Percentiles rank a stretch among this genome's conserved stretches.
Conservation (phyloP, 2,888 invertebrate species). For the Onchidella celtica region DNA sequence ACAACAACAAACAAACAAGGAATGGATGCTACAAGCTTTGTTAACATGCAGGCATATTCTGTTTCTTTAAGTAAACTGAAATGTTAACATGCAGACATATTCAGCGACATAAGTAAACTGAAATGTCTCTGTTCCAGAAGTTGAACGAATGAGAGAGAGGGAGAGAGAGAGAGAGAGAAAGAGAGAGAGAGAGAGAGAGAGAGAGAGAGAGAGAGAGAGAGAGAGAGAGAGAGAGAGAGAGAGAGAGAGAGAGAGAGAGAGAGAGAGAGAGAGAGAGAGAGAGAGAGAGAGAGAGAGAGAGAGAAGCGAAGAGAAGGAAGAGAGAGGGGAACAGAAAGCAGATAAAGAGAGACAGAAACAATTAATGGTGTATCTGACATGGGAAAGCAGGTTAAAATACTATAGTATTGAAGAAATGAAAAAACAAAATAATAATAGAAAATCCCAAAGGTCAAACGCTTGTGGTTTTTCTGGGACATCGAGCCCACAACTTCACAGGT, state of each 20-base stretch:
- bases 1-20: too few relatives aligned
- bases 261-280: not conserved
- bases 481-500: too few relatives aligned
- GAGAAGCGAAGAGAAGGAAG: not conserved
- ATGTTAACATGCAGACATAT: too few relatives aligned
- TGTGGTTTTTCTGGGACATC: too few relatives aligned
- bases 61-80: too few relatives aligned
- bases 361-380: too few relatives aligned
- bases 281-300: not conserved
- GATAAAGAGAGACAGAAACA: not conserved
- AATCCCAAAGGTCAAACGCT: too few relatives aligned
- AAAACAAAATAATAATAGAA: not conserved
- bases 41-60: too few relatives aligned
- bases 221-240: not conserved
- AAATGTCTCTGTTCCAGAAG: not conserved
- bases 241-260: not conserved
- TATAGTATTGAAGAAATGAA: not conserved
- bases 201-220: not conserved
- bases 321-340: not conserved
- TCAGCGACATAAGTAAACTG: not conserved
- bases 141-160: not conserved
- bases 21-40: too few relatives aligned
- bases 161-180: conserved; percentile 8
- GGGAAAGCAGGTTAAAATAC: not conserved
- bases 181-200: not conserved